Conservation (phyloP, 2,113 vertebrate species). For the Cynocephalus volans region DNA sequence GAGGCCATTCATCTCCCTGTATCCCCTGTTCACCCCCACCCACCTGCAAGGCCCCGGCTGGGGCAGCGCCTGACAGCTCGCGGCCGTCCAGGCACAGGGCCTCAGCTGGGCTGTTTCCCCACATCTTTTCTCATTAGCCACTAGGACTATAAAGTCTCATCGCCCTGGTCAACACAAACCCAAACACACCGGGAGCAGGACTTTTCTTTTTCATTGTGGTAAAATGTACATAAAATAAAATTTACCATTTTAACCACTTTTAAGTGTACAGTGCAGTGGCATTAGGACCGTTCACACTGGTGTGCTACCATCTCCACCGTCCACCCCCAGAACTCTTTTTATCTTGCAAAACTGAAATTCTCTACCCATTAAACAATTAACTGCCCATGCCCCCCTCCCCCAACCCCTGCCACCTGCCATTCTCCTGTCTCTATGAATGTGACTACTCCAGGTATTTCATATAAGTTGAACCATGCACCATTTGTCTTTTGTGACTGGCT, state of each 20-base stretch:
- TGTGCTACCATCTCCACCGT: not conserved
- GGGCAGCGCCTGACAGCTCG: not conserved
- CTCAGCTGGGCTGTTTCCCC: too few species aligned
- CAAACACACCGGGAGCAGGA: not conserved
- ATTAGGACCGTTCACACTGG: accelerated
- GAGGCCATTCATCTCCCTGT: not conserved
- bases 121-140: not conserved
- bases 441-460: accelerated
- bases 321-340: not conserved
- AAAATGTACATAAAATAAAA: not conserved
- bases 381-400: not conserved
- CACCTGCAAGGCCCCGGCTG: not conserved
- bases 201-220: not conserved
- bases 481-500: not conserved
- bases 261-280: not conserved
- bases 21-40: not conserved
- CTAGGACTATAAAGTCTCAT: not conserved
- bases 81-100: not conserved
- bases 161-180: not conserved
- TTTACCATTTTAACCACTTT: not conserved
- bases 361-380: not conserved
- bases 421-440: not conserved
- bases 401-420: not conserved
- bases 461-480: not conserved
- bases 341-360: not conserved